These are phyloP conservation scores for Neotoxoptera formosana DNA, from an alignment of 1,140 invertebrate genomes.

Conservation along the genomic window DNA sequence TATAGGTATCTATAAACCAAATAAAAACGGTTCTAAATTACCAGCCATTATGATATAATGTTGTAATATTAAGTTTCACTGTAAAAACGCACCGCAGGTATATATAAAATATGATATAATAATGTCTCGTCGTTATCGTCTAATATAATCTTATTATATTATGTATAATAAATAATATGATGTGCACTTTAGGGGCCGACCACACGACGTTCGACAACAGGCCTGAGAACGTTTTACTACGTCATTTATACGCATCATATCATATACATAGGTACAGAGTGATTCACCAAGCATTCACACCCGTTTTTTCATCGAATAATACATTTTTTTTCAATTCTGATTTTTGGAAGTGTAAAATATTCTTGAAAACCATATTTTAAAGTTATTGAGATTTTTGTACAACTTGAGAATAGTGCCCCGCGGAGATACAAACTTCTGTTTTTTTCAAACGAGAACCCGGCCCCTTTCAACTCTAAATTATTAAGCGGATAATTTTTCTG, in stretches of 20 bases:
- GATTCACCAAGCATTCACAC: background rate
- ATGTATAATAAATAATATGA: constrained; percentile 12
- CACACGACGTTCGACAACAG: background rate
- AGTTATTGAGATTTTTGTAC: background rate
- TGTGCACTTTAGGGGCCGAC: background rate
- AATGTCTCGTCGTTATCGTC: background rate
- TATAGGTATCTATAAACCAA: background rate
- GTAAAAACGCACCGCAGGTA: background rate
- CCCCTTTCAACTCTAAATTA: background rate
- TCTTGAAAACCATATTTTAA: background rate
- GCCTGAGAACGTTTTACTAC: background rate
- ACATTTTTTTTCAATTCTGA: background rate
- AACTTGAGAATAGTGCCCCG: background rate
- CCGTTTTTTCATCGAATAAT: background rate
- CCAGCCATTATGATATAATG: background rate
- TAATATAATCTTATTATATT: constrained; percentile 4
- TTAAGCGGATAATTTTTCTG: background rate
- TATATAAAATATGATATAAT: background rate
- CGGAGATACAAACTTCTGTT: too few species aligned
- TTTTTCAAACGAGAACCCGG: background rate
- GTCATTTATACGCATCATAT: background rate
- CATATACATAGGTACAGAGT: background rate
- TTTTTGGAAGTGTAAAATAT: background rate
- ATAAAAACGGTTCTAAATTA: constrained; percentile 5
- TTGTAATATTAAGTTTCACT: background rate